Evolutionary conservation across 2,888 invertebrate species (phyloP), one percentile per base, ranked within the genome.

Genomic region (Pheosia tremula): DNA sequence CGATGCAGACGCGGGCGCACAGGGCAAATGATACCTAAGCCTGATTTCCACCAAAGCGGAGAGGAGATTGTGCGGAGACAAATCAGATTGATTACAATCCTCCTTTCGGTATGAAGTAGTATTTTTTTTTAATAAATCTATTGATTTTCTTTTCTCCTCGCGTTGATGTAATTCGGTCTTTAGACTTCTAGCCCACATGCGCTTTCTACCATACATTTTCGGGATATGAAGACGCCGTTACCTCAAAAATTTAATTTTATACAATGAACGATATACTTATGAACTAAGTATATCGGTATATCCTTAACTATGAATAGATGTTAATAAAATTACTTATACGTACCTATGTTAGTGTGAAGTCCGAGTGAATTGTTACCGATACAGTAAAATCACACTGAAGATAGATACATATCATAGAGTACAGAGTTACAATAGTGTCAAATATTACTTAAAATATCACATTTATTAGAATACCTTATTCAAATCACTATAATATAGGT

Each of bases 361-460:
- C 11, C 11, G 7, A 53, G 41, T 11, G 43, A 53, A 43, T 52
- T 43, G 39, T 58, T 37, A 24, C 37, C 3, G 11, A 45, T 3
- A 57, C 11, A 49, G 47, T 45, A 57, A 57, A 9, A 57, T 6
- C 24, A 41, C 38, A 61, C 59, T 63, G 63, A 72, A 71, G 64
- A 75, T 54, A 60, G 62, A 77, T 80, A 82, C 68, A 69, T 69
- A 69, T 63, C 24, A 24, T 24, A 24, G 24, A 24, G 24, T 24
- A 24, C 24, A 24, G 24, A 24, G 24, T 24, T 38, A 63, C 53
- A 55, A 60, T 71, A 72, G 61, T 69, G 61, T 65, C 60, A 68
- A 72, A 59, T 77, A 82, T 87, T 89, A 89, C 86, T 79, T 84
- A 89, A 89, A 90, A 90, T 90, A 90, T 90, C 90, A 90, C 90